Evolutionary conservation across 2,888 invertebrate species (phyloP), one percentile per base, ranked within the genome.

Genomic region (Dicranocentrus wangi): DNA sequence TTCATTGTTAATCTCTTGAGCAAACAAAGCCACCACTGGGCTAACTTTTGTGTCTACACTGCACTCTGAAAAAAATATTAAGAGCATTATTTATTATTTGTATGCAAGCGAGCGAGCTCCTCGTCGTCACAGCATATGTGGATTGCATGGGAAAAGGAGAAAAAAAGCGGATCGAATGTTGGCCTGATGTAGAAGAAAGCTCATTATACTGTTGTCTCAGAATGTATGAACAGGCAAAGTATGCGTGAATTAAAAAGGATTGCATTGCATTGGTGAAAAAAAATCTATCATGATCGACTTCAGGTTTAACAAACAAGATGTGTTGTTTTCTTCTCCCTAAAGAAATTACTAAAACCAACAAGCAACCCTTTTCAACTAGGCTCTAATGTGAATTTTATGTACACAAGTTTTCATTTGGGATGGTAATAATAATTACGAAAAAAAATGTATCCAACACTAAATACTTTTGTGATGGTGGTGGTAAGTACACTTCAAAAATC

Each of bases 1-100:
- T 80, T 71, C 83, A 68, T 68, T 76, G 76, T 76, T 83, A 85
- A 85, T 83, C 78, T 82, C 75, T 82, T 82, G 82, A 77, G 66
- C 83, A 85, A 85, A 85, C 83, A 85, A 84, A 76, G 60, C 76
- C 66, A 68, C 76, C 66, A 66, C 68, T 21, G n/a, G n/a, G 63
- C 39, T 55, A 55, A 19, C 27, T 47, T 27, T 27, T 25, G 23
- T 63, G 28, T 70, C 42, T n/a, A 65, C 7, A 15, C 19, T 23
- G 60, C 68, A 51, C 17, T 28, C 27, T 63, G 73, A 27, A 19
- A 47, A 47, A 28, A 51, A 47, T 73, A 55, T 15, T 13, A 51
- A 60, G 15, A 39, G 15, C n/a, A 77, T n/a, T 43, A 32, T 77
- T 55, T 58, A 69, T 39, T 71, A 39, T 27, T 55, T 70, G 47